Evolutionary conservation across 2,797 vertebrate species (phyloP).

Genomic region (Arrhamphus sclerolepis): DNA sequence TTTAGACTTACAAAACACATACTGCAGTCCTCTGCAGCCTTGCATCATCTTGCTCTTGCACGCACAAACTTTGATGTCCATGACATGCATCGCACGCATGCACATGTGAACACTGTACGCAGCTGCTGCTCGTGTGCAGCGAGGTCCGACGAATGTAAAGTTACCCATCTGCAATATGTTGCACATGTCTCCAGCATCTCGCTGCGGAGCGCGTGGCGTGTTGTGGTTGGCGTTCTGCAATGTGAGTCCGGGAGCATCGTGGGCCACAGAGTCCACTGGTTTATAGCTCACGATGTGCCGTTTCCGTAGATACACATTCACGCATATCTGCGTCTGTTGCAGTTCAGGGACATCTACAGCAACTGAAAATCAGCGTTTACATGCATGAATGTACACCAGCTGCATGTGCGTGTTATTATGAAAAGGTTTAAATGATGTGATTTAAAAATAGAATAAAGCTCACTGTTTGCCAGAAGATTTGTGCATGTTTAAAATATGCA

Average conservation of each 20-base stretch:
- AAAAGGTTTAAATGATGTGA: too few species aligned
- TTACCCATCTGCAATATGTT: constrained; percentile 62
- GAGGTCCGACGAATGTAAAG: constrained; percentile 57
- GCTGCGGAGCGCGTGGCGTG: constrained; percentile 35
- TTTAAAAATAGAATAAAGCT: too few species aligned
- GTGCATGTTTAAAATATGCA: too few species aligned
- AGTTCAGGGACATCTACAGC: background rate
- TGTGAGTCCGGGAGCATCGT: constrained; percentile 25
- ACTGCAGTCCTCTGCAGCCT: constrained; percentile 23
- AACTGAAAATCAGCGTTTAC: constrained; percentile 6
- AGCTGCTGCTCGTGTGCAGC: constrained; percentile 62
- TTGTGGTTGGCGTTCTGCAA: constrained; percentile 28
- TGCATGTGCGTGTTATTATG: background rate
- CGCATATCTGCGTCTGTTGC: background rate
- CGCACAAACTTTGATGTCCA: constrained; percentile 21
- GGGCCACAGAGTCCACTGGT: constrained; percentile 5
- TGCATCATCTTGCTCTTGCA: constrained; percentile 30
- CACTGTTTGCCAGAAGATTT: too few species aligned
- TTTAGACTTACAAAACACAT: constrained; percentile 14
- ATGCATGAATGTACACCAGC: background rate
- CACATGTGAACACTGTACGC: constrained; percentile 13
- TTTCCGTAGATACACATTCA: too few species aligned
- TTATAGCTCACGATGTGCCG: background rate
- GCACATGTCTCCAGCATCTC: constrained; percentile 51
- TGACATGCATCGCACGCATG: background rate